Conservation (phyloP, 2,888 invertebrate genomes). For the Sarcophaga carnaria region DNA sequence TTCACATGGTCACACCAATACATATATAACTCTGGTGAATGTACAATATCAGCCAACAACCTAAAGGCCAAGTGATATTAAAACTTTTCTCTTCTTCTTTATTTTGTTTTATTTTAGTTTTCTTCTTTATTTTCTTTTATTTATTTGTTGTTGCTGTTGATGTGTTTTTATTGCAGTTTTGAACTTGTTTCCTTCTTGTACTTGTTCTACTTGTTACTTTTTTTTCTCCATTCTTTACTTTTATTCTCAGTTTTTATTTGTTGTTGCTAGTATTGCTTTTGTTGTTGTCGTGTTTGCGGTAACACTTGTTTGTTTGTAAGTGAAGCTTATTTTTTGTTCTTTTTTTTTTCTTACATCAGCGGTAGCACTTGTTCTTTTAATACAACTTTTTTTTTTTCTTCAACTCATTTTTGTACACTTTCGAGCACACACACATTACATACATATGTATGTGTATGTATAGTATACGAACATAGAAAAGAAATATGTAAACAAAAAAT, state of each 20-base stretch:
- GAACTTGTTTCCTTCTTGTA: constrained; percentile 64
- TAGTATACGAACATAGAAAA: not conserved
- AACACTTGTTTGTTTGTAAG: constrained; percentile 47
- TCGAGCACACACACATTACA: not conserved
- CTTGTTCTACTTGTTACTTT: constrained; percentile 64
- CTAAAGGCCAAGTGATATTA: constrained; percentile 42
- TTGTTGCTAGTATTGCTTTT: constrained; percentile 22
- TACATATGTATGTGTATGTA: too few species aligned
- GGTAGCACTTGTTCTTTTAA: constrained; percentile 51
- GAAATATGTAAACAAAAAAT: not conserved
- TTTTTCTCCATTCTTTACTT: constrained; percentile 27
- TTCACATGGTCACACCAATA: too few species aligned
- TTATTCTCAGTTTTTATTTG: constrained; percentile 10
- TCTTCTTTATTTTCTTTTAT: constrained; percentile 7
- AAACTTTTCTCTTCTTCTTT: constrained; percentile 42
- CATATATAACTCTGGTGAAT: not conserved
- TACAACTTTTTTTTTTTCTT: constrained; percentile 5
- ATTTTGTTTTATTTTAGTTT: constrained; percentile 7
- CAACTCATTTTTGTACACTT: not conserved
- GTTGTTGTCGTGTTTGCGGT: constrained; percentile 38
- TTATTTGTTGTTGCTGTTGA: constrained; percentile 31
- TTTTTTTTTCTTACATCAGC: not conserved
- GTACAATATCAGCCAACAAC: constrained; percentile 14
- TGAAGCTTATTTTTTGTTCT: constrained; percentile 23
- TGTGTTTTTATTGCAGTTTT: constrained; percentile 55